Base-by-base conservation (phyloP, 2,113 vertebrate species). In the Phainopepla nitens region DNA sequence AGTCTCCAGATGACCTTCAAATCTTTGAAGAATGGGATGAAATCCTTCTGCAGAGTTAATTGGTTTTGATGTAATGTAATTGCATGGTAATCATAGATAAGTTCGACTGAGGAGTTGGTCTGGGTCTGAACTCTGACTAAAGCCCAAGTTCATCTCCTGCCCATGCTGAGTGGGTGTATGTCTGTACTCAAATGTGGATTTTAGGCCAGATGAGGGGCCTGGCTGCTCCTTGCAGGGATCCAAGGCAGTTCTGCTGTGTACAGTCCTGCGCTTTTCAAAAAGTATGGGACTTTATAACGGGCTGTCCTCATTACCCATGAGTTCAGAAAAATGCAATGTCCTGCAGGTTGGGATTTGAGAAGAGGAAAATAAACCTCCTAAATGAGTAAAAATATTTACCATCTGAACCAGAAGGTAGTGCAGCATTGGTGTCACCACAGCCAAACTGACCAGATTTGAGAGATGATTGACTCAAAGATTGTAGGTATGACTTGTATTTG, bases 361-460 rank as follows among this genome's bases (percentile, higher is more conserved):
- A 77, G 17, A 4, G 12, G 20, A 29, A 54, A 77, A 90, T 36
- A 36, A 75, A 51, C n/a, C 12, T 71, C 49, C 49, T 79, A 39
- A 62, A 58, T 18, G 8, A 31, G 19, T 85, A 61, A 81, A 61
- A 82, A 60, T 45, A 24, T 62, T 70, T 49, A 17, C 10, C 20
- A 24, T 39, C 33, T 76, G 53, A 91, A 83, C 21, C 36, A 51
- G 49, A 83, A 64, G 27, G 47, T 22, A 44, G 23, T 18, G 54
- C 0, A 0, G 4, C 31, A 25, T 7, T 68, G 53, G 35, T 68
- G 44, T n/a, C n/a, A 54, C 20, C 41, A 22, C 2, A 66, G 25
- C 20, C 8, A 71, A 79, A 36, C 42, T 58, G 22, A 22, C 10
- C 58, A 58, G n/a, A 69, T 61, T 39, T 51, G 47, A 77, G 58